Base-by-base conservation (phyloP, 2,113 vertebrate species). In the Paradoxurus hermaphroditus region DNA sequence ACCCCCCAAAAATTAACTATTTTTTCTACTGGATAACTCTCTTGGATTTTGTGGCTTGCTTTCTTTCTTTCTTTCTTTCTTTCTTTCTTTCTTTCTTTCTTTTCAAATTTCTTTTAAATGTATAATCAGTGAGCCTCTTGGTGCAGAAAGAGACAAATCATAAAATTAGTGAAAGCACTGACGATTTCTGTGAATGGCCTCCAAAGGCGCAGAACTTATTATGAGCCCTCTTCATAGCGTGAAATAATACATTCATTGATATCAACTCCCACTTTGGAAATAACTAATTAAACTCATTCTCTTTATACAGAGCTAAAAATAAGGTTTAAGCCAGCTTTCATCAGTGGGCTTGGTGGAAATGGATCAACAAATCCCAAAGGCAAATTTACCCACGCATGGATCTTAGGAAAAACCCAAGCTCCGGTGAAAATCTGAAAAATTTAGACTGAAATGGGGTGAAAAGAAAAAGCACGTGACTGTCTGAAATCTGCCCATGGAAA, bases 221-320 rank as follows among this genome's bases (percentile, higher is more conserved):
- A 83, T 49, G 23, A 83, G 11, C 36, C 29, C 63, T 44, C 34
- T 41, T 72, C 25, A 95, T 84, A 85, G 79, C 19, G 5, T 87
- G 63, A 93, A 94, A 83, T 81, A 65, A 78, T 27, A 51, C 13
- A 63, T 10, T 10, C 41, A 68, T 31, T 67, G 59, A 63, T 49
- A 92, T 56, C 19, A 53, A 41, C 25, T 77, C 44, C 79, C 39
- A 83, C 15, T 91, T 88, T 70, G 36, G 34, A 88, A 96, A 89
- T 63, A 97, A 85, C 41, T 68, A 93, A 90, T 78, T 96, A 79
- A 96, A 94, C 8, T 83, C 29, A 89, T 79, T 87, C 25, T 95
- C 75, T 25, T 96, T 91, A 27, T 9, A 84, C 5, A 86, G 51
- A 68, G 16, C 70, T 49, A 23, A 92, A 92, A 85, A 46, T 39